phyloP scores from a whole-genome alignment of 2,797 vertebrate species.

The Tympanoctomys barrerae region DNA sequence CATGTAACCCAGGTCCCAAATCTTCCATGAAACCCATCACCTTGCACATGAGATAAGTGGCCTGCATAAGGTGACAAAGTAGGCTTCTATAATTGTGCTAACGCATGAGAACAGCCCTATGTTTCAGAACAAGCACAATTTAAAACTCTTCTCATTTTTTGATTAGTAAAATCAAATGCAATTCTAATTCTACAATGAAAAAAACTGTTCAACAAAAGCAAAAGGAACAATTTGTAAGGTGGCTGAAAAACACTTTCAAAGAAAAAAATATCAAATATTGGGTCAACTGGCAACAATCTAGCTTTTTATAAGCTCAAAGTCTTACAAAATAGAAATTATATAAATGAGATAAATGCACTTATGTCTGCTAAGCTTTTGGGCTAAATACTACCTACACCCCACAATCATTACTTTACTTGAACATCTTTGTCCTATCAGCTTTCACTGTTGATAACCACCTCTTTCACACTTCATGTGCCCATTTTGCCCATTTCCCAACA shows the following conservation, averaged over 20 bases:
- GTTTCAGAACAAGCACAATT: conserved; percentile 45
- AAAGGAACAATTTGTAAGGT: not conserved
- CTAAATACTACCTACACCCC: not conserved
- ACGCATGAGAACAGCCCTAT: not conserved
- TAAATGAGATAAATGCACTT: not conserved
- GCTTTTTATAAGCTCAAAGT: not conserved
- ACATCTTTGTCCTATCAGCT: not conserved
- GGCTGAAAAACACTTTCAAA: conserved; percentile 33
- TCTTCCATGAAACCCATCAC: not conserved
- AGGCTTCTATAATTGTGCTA: not conserved
- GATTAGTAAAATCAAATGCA: conserved; percentile 38
- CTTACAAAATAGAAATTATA: conserved; percentile 51
- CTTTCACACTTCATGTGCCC: conserved; percentile 50
- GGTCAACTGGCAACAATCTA: not conserved
- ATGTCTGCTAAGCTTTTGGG: conserved; percentile 33
- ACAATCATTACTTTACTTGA: not conserved
- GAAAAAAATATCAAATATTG: conserved; percentile 29
- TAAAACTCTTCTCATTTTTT: conserved; percentile 30
- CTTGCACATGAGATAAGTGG: not conserved
- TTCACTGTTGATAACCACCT: conserved; percentile 32
- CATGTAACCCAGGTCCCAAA: not conserved
- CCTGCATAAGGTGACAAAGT: not conserved
- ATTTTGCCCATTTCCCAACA: conserved; percentile 71
- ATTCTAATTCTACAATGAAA: conserved; percentile 14
- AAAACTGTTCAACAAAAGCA: not conserved